Evolutionary conservation across 92 coral and sea anemone genomes (phyloP).

Genomic region (Palythoa grandiflora): DNA sequence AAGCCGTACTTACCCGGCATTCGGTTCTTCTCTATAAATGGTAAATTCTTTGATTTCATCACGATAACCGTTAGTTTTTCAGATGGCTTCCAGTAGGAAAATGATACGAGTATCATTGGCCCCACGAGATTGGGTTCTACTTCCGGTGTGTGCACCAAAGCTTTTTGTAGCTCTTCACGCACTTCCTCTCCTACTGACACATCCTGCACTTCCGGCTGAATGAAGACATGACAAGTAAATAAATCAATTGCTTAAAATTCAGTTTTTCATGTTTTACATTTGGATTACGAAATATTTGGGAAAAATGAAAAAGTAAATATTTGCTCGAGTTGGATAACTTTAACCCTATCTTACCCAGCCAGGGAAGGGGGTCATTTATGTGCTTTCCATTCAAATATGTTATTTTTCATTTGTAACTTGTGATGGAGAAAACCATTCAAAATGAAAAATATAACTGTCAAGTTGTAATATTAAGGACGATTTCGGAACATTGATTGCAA

Average conservation of each 20-base stretch:
- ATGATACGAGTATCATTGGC: slow-evolving; percentile 78
- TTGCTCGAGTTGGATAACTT: too few relatives aligned
- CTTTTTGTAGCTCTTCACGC: slow-evolving; percentile 31
- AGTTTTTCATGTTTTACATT: too few relatives aligned
- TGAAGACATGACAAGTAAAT: neutral
- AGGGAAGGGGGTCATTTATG: too few relatives aligned
- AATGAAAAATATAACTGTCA: too few relatives aligned
- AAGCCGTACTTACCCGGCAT: slow-evolving; percentile 75
- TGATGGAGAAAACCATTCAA: too few relatives aligned
- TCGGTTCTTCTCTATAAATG: slow-evolving; percentile 69
- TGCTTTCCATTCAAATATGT: too few relatives aligned
- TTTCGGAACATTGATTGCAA: too few relatives aligned
- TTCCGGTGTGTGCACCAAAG: slow-evolving; percentile 21
- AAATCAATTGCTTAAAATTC: neutral
- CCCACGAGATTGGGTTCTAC: slow-evolving; percentile 61
- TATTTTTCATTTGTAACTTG: too few relatives aligned
- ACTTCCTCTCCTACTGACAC: slow-evolving; percentile 19
- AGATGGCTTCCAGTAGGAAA: slow-evolving; percentile 86
- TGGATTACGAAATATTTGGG: too few relatives aligned
- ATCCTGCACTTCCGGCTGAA: slow-evolving; percentile 37
- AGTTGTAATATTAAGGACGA: too few relatives aligned
- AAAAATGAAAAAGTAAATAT: too few relatives aligned
- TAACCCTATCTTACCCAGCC: too few relatives aligned
- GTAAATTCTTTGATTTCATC: slow-evolving; percentile 88
- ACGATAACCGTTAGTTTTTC: slow-evolving; percentile 89